Percentiles rank a stretch among this genome's conserved stretches.
These are phyloP conservation scores for Arenaria interpres DNA, from an alignment of 2,113 vertebrate genomes.

Conservation along the genomic window DNA sequence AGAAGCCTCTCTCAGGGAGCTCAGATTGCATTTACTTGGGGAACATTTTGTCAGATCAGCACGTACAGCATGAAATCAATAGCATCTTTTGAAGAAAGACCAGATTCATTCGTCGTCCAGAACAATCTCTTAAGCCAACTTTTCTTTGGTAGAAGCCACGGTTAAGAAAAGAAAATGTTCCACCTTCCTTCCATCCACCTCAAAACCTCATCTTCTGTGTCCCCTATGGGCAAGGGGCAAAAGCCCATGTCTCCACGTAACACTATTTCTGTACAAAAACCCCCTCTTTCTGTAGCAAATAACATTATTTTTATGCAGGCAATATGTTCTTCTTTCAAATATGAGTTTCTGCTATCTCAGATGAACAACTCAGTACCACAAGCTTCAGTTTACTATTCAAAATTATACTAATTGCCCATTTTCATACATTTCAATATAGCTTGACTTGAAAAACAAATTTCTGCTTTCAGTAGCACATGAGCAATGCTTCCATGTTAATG, in stretches of 20 bases:
- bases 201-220: neutral
- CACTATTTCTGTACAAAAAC: neutral
- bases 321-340: neutral
- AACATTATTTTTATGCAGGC: neutral
- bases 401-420: neutral
- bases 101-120: neutral
- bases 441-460: neutral
- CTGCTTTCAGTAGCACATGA: neutral
- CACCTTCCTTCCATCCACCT: neutral
- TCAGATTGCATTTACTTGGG: constrained; percentile 41
- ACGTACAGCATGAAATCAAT: constrained; percentile 35
- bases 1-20: neutral
- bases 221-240: neutral
- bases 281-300: neutral
- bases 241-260: neutral
- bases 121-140: neutral
- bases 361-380: neutral
- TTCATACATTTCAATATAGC: neutral
- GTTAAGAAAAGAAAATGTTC: neutral
- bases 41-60: constrained; percentile 51
- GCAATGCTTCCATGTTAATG: neutral
- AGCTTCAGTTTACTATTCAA: neutral
- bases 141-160: neutral
- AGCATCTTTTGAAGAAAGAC: constrained; percentile 28
- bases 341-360: neutral